Evolutionary conservation across 2,888 invertebrate species (phyloP), one percentile per base, ranked within the genome.

Genomic region (Plemyria rubiginata): DNA sequence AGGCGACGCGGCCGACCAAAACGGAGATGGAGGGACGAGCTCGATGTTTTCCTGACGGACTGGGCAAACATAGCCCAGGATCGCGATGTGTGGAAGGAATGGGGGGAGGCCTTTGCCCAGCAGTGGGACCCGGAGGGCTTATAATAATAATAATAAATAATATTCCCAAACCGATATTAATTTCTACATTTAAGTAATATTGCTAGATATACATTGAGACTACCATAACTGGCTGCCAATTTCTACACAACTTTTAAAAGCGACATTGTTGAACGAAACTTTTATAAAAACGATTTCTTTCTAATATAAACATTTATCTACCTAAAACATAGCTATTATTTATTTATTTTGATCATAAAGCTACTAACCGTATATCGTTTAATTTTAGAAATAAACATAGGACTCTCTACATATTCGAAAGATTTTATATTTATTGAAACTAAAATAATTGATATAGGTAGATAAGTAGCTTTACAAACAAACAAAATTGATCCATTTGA

Each of bases 191-290:
- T 76, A 49, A 45, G 60, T 60, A 64, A 74, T 87, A 86, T 86
- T 84, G 82, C 88, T 87, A n/a, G n/a, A n/a, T n/a, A 88, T 86
- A 88, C 85, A 90, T 84, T 83, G 80, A 88, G 73, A 80, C 90
- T 87, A 88, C 80, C 52, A 69, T 70, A 74, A 70, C 79, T 82
- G 75, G 72, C 75, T 75, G 79, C 70, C 53, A 61, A 73, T 65
- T 60, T 54, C 75, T 64, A 77, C 79, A 78, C 77, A 80, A 75
- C 71, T 70, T 57, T 76, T 71, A 71, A 58, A 80, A 82, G 81
- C 81, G 76, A 71, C 36, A 64, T 61, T 49, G 70, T 69, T 65
- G 41, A 66, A 65, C 65, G 59, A 60, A 67, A 65, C 11, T 28
- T 61, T 70, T 67, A 69, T 66, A 63, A 68, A 74, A 75, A 73